Percentiles rank a stretch among this genome's conserved stretches.
phyloP scores from a whole-genome alignment of 2,113 vertebrate species.

The Rhineura floridana region DNA sequence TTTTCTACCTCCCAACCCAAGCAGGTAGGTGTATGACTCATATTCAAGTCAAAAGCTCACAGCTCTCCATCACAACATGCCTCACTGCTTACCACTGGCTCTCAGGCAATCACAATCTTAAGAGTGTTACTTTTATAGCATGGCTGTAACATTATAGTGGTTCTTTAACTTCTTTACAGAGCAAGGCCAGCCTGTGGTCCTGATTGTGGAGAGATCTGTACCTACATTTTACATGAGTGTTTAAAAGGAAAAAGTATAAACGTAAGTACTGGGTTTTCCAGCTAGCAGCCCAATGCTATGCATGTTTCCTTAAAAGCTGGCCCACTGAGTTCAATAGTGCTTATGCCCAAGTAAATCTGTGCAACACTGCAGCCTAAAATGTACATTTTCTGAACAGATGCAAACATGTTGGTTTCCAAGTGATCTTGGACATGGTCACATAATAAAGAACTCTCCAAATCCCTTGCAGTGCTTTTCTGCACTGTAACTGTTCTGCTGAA shows the following conservation, averaged over 20 bases:
- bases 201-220: not conserved
- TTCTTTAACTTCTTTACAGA: not conserved
- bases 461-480: not conserved
- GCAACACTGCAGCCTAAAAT: not conserved
- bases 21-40: not conserved
- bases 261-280: not conserved
- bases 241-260: not conserved
- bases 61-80: not conserved
- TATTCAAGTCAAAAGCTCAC: not conserved
- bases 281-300: not conserved
- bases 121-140: not conserved
- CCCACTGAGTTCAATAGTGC: not conserved
- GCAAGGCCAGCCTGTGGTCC: not conserved
- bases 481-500: conserved; percentile 37
- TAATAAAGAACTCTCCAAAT: not conserved
- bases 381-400: not conserved
- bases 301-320: not conserved
- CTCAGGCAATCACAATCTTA: not conserved
- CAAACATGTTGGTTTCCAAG: not conserved
- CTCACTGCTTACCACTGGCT: not conserved
- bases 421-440: not conserved
- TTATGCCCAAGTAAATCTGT: not conserved
- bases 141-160: not conserved
- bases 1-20: not conserved
- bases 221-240: not conserved